A percentile compares a stretch with the other conserved stretches of the same genome.
Evolutionary conservation across 1,140 invertebrate species (phyloP).

Genomic region (Scaptomyza pallida): DNA sequence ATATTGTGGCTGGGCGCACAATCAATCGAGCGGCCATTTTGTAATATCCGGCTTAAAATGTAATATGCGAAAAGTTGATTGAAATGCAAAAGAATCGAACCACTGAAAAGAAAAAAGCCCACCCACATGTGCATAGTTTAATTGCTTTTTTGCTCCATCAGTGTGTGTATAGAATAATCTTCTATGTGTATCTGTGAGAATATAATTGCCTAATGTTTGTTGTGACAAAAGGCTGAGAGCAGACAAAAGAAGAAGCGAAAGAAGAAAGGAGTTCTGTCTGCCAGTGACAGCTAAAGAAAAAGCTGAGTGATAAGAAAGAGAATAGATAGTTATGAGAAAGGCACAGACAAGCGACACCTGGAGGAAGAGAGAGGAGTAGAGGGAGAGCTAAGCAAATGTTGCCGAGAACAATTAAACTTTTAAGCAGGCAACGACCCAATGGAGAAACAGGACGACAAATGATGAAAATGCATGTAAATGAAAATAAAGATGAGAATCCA

Average conservation of each 20-base stretch:
- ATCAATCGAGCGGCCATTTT: constrained; percentile 65
- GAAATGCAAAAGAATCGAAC: constrained; percentile 21
- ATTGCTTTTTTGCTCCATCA: constrained; percentile 34
- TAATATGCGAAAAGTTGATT: constrained; percentile 67
- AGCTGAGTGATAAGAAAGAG: constrained; percentile 43
- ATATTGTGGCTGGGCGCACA: constrained; percentile 52
- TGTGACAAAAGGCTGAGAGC: constrained; percentile 29
- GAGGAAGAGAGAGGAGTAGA: not conserved
- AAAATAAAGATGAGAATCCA: constrained; percentile 56
- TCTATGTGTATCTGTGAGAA: constrained; percentile 8
- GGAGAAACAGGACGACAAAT: constrained; percentile 32
- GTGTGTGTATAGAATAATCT: not conserved
- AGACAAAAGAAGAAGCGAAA: constrained; percentile 9
- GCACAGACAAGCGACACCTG: constrained; percentile 10
- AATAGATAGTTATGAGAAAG: constrained; percentile 16
- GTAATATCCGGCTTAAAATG: constrained; percentile 80
- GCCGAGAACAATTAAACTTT: constrained; percentile 71
- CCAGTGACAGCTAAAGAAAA: constrained; percentile 36
- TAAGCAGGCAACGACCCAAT: constrained; percentile 62
- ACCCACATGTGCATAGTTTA: constrained; percentile 57
- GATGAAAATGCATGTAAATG: constrained; percentile 75
- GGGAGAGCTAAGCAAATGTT: constrained; percentile 15
- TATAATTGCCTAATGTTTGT: constrained; percentile 28
- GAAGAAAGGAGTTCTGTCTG: constrained; percentile 10
- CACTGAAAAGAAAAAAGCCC: not conserved